Percentiles rank a stretch among this genome's conserved stretches.
phyloP scores from a whole-genome alignment of 1,140 invertebrate species.

The Saxidomus purpurata region DNA sequence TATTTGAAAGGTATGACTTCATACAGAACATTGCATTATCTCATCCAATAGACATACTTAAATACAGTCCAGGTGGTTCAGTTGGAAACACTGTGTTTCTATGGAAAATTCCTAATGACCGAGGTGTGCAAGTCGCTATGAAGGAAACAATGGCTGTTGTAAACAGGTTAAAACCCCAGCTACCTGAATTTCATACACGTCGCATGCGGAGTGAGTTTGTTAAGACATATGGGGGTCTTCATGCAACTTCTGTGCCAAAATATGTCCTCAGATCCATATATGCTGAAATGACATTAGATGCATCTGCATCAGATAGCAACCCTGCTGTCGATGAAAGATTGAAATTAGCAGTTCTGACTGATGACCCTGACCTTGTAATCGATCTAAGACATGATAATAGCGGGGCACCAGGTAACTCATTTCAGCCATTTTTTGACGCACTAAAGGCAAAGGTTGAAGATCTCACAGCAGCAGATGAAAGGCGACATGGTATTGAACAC shows the following conservation, averaged over 20 bases:
- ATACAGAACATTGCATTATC: neutral
- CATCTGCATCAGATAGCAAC: neutral
- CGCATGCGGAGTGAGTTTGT: neutral
- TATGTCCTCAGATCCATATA: constrained; percentile 45
- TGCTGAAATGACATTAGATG: constrained; percentile 9
- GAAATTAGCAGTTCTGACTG: constrained; percentile 13
- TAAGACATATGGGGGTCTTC: neutral
- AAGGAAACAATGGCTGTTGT: neutral
- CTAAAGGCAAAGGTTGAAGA: constrained; percentile 30
- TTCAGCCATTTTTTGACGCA: constrained; percentile 26
- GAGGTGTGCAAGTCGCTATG: neutral
- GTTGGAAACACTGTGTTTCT: neutral
- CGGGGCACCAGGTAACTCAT: constrained; percentile 34
- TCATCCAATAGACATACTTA: neutral
- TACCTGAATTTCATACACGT: constrained; percentile 32
- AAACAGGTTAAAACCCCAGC: neutral
- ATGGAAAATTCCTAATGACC: constrained; percentile 1
- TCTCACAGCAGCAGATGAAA: constrained; percentile 50
- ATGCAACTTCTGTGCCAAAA: neutral
- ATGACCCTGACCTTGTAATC: constrained; percentile 48
- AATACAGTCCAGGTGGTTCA: neutral
- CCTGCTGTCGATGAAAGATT: constrained; percentile 25
- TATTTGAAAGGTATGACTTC: neutral
- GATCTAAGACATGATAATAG: constrained; percentile 56
- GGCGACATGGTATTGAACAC: constrained; percentile 40